Percentiles rank a stretch among this genome's conserved stretches.
These are phyloP conservation scores for Takifugu bimaculatus DNA, from an alignment of 2,113 vertebrate genomes.

Conservation along the genomic window DNA sequence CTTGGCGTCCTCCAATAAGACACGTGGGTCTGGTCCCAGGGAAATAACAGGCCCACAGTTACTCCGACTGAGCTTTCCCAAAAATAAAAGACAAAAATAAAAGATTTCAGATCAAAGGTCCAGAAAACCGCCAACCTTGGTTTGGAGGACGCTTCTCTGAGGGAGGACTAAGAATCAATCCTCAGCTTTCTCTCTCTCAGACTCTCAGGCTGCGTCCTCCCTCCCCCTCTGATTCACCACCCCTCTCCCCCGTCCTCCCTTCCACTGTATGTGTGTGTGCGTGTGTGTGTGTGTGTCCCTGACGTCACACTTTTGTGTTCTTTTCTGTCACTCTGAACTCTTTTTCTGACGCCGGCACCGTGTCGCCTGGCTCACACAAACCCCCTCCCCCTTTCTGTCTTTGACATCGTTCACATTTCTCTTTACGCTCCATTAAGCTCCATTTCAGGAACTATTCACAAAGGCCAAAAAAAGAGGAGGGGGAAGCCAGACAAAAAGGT, in stretches of 20 bases:
- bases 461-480: conserved; percentile 6
- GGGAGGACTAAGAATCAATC: conserved; percentile 16
- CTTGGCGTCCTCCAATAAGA: not conserved
- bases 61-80: not conserved
- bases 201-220: conserved; percentile 17
- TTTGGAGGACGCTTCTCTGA: not conserved
- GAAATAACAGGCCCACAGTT: not conserved
- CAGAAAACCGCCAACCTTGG: conserved; percentile 12
- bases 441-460: conserved; percentile 58
- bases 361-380: conserved; percentile 40
- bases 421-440: conserved; percentile 41
- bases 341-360: conserved; percentile 28
- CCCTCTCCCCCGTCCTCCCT: conserved; percentile 3
- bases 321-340: conserved; percentile 8
- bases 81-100: not conserved
- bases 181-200: conserved; percentile 26
- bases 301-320: not conserved
- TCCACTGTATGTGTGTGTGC: not conserved
- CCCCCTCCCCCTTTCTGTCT: conserved; percentile 22
- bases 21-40: conserved; percentile 4
- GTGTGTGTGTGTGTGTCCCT: not conserved
- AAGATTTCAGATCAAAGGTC: conserved; percentile 4
- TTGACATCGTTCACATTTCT: conserved; percentile 36
- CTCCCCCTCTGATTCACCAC: not conserved
- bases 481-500: not conserved